Evolutionary conservation across 64 coral and sea anemone species (phyloP), one percentile per base, ranked within the genome.

Genomic region (Orbicella faveolata): DNA sequence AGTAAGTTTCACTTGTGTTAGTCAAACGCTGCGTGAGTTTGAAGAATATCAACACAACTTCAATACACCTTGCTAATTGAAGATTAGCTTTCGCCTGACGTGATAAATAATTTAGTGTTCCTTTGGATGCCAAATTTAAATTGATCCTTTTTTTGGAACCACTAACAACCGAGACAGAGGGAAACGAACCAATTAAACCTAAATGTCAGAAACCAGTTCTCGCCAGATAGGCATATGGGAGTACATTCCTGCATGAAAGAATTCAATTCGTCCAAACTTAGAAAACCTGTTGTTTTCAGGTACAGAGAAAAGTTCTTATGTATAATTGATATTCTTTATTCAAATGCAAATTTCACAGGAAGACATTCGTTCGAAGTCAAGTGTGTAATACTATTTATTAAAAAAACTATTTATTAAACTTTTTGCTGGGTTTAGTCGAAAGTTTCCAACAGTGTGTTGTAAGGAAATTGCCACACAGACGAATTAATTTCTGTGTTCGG

Each of bases 1-100:
- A 52, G 23, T 41, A 73, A 81, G 64, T 81, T 55, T 72, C 82
- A 53, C 36, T 73, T 73, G 73, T 73, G 64, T 85, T 44, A 23
- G 63, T 37, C 2, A 72, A 53, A 66, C 82, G 52, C 82, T 70
- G 82, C 82, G 65, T 85, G 82, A 85, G 65, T 36, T 63, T 34
- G 26, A n/a, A 63, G 5, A 14, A 55, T 34, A 81, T 37, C 55
- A 35, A 63, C 54, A 37, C 79, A 63, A 81, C 5, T 36, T 63
- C 33, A 35, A 81, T 62, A 19, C 41, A 63, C 14, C 17, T 62
- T 81, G 55, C 14, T 81, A 63, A 81, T 81, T 63, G 54, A 81
- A 81, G 36, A 63, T 35, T 35, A 81, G 26, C 33, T 63, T 55
- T 20, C 14, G 54, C 15, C 13, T 51, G 82, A 26, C 20, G 30